These are phyloP conservation scores for Philereme transversata DNA, from an alignment of 2,888 invertebrate genomes.

Conservation along the genomic window DNA sequence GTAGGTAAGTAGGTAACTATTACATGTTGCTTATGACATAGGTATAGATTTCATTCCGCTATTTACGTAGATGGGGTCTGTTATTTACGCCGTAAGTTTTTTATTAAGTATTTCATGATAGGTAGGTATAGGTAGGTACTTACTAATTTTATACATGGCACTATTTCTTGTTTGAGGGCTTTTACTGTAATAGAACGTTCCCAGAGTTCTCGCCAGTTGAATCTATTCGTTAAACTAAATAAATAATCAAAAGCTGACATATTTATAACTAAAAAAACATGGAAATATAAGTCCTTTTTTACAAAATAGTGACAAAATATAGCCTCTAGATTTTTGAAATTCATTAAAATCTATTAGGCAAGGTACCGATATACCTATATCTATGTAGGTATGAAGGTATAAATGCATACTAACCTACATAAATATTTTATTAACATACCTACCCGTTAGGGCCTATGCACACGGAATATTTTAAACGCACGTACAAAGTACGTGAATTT, in stretches of 20 bases:
- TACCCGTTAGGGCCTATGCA: too few species aligned
- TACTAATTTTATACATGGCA: slow-evolving; percentile 61
- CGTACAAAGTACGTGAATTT: too few species aligned
- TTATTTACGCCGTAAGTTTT: neutral
- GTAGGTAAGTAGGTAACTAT: neutral
- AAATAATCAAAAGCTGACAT: slow-evolving; percentile 72
- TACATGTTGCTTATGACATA: neutral
- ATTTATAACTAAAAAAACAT: slow-evolving; percentile 62
- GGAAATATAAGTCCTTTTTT: slow-evolving; percentile 48
- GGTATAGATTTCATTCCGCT: neutral
- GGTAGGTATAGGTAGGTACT: slow-evolving; percentile 51
- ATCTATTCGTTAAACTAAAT: slow-evolving; percentile 49
- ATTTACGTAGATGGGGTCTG: neutral
- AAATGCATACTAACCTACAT: too few species aligned
- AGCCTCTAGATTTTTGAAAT: slow-evolving; percentile 65
- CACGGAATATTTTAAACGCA: too few species aligned
- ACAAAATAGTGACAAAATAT: slow-evolving; percentile 51
- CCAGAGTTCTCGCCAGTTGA: slow-evolving; percentile 33
- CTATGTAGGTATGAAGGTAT: too few species aligned
- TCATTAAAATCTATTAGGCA: slow-evolving; percentile 63
- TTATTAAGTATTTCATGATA: neutral
- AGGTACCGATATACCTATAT: too few species aligned
- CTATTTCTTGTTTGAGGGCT: slow-evolving; percentile 58
- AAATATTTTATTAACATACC: too few species aligned
- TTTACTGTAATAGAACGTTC: slow-evolving; percentile 54